A percentile compares a stretch with the other conserved stretches of the same genome.
Conservation (phyloP, 2,113 vertebrate genomes). For the Calypte anna region DNA sequence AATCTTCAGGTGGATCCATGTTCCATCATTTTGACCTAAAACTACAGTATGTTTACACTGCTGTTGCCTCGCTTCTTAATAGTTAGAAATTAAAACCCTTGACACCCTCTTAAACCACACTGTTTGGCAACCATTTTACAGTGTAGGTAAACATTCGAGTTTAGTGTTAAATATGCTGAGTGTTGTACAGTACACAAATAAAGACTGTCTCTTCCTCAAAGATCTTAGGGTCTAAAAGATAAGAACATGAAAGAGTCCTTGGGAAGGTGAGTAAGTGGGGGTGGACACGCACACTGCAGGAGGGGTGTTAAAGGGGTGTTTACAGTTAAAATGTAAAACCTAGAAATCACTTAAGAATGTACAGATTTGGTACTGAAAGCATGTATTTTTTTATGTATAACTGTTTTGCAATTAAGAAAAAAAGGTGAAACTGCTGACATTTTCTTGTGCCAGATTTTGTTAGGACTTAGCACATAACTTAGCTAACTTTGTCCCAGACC, state of each 20-base stretch:
- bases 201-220: conserved; percentile 47
- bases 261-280: neutral
- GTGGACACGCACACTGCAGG: neutral
- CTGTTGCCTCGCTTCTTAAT: conserved; percentile 1
- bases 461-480: neutral
- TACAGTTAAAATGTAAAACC: neutral
- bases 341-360: neutral
- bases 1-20: neutral
- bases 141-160: conserved; percentile 11
- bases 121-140: conserved; percentile 7
- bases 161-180: conserved; percentile 11
- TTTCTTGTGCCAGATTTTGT: neutral
- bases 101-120: neutral
- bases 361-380: neutral
- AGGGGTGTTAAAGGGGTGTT: neutral
- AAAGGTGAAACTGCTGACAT: neutral
- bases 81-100: conserved; percentile 15
- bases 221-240: conserved; percentile 57
- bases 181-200: conserved; percentile 49
- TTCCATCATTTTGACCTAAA: neutral
- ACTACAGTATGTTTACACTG: neutral
- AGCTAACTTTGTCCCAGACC: fast-evolving
- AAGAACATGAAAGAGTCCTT: conserved; percentile 54
- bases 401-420: neutral
- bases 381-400: neutral